phyloP scores from a whole-genome alignment of 35 echinoderm and acorn worm genomes.

The Strongylocentrotus purpuratus region DNA sequence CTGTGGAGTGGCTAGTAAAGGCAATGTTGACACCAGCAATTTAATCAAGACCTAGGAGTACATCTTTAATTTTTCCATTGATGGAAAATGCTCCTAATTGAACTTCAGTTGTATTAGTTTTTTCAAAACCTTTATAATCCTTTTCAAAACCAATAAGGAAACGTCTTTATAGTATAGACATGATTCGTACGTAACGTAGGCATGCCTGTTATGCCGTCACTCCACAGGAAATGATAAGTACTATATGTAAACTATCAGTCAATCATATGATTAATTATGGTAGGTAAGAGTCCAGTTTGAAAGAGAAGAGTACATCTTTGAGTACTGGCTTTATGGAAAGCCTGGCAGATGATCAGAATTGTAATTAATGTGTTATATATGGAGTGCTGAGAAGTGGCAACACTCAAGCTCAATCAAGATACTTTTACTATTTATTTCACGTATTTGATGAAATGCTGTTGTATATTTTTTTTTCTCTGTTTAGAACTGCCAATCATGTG shows the following conservation, averaged over 20 bases:
- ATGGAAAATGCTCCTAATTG: not conserved
- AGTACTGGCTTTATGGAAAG: not conserved
- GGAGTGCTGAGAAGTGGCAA: not conserved
- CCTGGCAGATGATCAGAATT: not conserved
- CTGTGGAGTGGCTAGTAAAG: not conserved
- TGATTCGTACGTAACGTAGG: not conserved
- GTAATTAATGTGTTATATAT: not conserved
- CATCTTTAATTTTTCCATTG: not conserved
- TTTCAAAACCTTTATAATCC: not conserved
- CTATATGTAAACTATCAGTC: not conserved
- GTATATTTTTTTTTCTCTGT: constrained; percentile 1
- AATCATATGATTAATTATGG: not conserved
- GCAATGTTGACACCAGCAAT: not conserved
- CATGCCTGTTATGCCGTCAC: not conserved
- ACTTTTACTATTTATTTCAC: constrained; percentile 17
- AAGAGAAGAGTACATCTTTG: not conserved
- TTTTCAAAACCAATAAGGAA: too few relatives aligned
- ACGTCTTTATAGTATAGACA: too few relatives aligned
- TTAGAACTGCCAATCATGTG: not conserved
- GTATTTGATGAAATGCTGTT: not conserved
- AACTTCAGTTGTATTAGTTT: not conserved
- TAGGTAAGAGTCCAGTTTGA: not conserved
- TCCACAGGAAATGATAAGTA: not conserved
- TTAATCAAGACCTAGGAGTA: not conserved
- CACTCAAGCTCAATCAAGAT: not conserved